Conservation (phyloP, 2,888 invertebrate species). For the Iphiclides podalirius region DNA sequence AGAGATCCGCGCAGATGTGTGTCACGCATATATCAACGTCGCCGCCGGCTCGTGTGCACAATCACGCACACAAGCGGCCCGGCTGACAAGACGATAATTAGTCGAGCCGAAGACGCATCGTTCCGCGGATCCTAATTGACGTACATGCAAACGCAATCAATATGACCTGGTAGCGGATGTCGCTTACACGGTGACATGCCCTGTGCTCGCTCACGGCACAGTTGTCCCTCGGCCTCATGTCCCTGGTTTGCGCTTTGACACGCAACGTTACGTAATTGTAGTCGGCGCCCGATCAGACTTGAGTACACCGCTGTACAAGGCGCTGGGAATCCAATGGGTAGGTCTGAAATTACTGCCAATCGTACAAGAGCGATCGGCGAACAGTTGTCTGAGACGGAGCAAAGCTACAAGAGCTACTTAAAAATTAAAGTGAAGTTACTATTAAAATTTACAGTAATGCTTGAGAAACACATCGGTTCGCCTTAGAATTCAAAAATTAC, state of each 20-base stretch:
- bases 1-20: conserved; percentile 10
- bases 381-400: no score
- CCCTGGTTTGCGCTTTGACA: conserved; percentile 6
- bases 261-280: neutral
- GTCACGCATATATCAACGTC: conserved; percentile 42
- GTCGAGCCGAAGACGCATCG: conserved; percentile 70
- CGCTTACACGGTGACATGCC: conserved; percentile 42
- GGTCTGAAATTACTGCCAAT: no score
- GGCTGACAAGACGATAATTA: conserved; percentile 72
- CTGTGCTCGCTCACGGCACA: conserved; percentile 29
- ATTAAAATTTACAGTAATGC: no score
- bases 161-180: conserved; percentile 66
- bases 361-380: no score
- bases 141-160: conserved; percentile 78
- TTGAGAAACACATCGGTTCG: no score
- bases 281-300: no score
- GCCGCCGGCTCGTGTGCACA: conserved; percentile 57
- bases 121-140: conserved; percentile 73
- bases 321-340: no score
- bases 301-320: no score
- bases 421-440: no score
- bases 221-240: conserved; percentile 16
- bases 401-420: no score
- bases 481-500: no score
- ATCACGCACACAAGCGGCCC: conserved; percentile 47